A percentile compares a stretch with the other conserved stretches of the same genome.
Evolutionary conservation across 2,888 invertebrate genomes (phyloP).

Genomic region (Spatulosminthurus flaviceps): DNA sequence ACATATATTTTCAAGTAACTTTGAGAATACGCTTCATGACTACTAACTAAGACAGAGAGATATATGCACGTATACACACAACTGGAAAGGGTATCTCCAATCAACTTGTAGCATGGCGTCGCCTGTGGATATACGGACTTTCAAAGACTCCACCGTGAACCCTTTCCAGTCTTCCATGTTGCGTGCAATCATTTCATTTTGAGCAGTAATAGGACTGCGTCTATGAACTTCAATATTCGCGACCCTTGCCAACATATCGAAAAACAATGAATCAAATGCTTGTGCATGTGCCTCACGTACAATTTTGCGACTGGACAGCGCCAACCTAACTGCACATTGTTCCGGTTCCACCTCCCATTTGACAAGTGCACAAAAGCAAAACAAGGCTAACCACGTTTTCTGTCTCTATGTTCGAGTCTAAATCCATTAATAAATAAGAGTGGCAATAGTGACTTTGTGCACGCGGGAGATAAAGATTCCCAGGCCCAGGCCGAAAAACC

Average conservation of each 20-base stretch:
- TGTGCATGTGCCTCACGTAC: conserved; percentile 24
- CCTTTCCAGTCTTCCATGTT: background rate
- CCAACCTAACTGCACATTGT: conserved; percentile 6
- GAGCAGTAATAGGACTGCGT: background rate
- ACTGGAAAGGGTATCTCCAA: background rate
- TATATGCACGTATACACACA: background rate
- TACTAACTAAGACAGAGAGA: background rate
- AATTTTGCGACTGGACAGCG: conserved; percentile 17
- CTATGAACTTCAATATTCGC: conserved; percentile 3
- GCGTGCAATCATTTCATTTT: background rate
- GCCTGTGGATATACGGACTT: background rate
- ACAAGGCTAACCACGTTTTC: too few species aligned
- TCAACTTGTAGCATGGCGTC: background rate
- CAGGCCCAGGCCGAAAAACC: too few species aligned
- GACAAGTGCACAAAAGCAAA: too few species aligned
- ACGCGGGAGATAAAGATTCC: too few species aligned
- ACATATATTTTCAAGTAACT: too few species aligned
- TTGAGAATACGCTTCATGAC: too few species aligned
- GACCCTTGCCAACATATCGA: conserved; percentile 16
- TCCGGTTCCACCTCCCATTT: background rate
- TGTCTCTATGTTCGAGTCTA: too few species aligned
- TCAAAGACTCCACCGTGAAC: background rate
- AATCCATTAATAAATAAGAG: too few species aligned
- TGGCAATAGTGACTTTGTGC: too few species aligned
- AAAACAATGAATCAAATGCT: background rate